phyloP scores from a whole-genome alignment of 2,888 invertebrate species.

The Diplolepis rosae region DNA sequence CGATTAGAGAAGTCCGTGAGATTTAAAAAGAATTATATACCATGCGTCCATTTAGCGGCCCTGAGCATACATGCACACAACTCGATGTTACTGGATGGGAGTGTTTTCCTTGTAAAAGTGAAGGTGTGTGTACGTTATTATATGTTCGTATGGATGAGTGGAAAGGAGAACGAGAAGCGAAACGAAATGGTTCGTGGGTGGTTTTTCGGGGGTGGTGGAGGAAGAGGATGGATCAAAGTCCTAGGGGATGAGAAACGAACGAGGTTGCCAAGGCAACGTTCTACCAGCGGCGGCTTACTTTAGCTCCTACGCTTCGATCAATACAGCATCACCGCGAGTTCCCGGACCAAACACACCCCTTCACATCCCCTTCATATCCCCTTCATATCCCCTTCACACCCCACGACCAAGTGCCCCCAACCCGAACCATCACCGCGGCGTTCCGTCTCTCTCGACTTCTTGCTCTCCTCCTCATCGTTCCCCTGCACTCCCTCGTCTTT shows the following conservation, averaged over 20 bases:
- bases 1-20: constrained; percentile 21
- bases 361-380: constrained; percentile 53
- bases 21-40: constrained; percentile 32
- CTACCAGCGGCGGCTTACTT: constrained; percentile 67
- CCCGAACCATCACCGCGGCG: constrained; percentile 37
- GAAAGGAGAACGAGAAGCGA: constrained; percentile 46
- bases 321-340: constrained; percentile 71
- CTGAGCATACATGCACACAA: neutral
- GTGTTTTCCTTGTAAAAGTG: constrained; percentile 41
- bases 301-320: constrained; percentile 70
- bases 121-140: constrained; percentile 52
- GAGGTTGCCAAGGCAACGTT: constrained; percentile 71
- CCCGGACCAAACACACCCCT: constrained; percentile 71
- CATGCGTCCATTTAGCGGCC: constrained; percentile 36
- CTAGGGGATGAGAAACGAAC: constrained; percentile 61
- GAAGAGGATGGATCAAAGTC: constrained; percentile 41
- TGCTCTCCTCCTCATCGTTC: constrained; percentile 47
- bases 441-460: constrained; percentile 40
- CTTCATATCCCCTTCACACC: constrained; percentile 50
- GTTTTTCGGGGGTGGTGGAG: constrained; percentile 50
- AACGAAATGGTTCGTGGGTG: constrained; percentile 35
- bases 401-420: constrained; percentile 43
- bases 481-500: constrained; percentile 29
- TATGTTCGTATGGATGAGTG: constrained; percentile 46
- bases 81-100: constrained; percentile 22